Conservation (phyloP, 1,140 invertebrate genomes). For the Lasioglossum albipes region DNA sequence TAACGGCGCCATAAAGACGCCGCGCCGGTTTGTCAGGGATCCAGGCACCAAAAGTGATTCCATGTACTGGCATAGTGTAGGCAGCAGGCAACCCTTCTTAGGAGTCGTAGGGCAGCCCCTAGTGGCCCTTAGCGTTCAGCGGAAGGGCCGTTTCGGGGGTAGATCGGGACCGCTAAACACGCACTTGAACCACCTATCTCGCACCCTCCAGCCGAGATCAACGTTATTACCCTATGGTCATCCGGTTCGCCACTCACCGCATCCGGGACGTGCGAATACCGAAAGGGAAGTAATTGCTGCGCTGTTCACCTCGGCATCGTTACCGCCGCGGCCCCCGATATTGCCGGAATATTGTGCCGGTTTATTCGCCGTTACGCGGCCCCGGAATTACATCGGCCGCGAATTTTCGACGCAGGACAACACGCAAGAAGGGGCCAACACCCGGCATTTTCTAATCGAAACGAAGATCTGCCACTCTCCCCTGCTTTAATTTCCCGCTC, state of each 20-base stretch:
- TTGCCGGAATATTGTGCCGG: background rate
- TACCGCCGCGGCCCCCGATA: background rate
- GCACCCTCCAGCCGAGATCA: slow-evolving; percentile 56
- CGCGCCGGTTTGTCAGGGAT: slow-evolving; percentile 52
- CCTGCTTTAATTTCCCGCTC: background rate
- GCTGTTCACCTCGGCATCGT: slow-evolving; percentile 13
- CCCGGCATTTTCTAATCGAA: background rate
- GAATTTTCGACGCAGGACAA: background rate
- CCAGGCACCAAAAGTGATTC: slow-evolving; percentile 54
- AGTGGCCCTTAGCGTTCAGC: slow-evolving; percentile 59
- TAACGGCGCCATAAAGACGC: slow-evolving; percentile 36
- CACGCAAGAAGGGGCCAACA: no score
- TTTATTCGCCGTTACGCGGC: slow-evolving; percentile 7
- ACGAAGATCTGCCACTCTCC: no score
- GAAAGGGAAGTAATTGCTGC: slow-evolving; percentile 39
- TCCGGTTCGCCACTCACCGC: slow-evolving; percentile 44
- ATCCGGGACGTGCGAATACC: slow-evolving; percentile 36
- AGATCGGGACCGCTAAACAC: slow-evolving; percentile 69
- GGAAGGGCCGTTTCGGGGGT: slow-evolving; percentile 56
- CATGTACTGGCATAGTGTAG: slow-evolving; percentile 42
- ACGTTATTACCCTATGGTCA: slow-evolving; percentile 60
- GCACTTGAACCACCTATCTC: slow-evolving; percentile 62
- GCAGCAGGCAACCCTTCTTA: slow-evolving; percentile 37
- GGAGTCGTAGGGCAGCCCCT: slow-evolving; percentile 60
- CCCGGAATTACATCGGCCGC: background rate